A percentile compares a stretch with the other conserved stretches of the same genome.
Evolutionary conservation across 2,888 invertebrate genomes (phyloP).

Genomic region (Lacanobia wlatinum): DNA sequence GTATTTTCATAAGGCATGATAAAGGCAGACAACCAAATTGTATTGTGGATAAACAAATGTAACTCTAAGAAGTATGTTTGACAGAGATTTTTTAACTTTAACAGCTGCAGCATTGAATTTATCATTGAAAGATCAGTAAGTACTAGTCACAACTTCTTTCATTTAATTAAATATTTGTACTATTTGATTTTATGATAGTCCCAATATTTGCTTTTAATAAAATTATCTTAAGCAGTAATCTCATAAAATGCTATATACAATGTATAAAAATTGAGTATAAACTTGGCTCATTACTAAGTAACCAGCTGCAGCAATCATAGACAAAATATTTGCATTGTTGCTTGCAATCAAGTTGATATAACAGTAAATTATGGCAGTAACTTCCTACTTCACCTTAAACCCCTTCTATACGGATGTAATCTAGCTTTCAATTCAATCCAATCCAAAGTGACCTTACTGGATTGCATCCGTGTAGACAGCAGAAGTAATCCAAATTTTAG

Average conservation of each 20-base stretch:
- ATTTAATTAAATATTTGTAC: background rate
- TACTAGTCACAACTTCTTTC: background rate
- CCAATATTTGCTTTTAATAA: background rate
- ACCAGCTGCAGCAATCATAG: background rate
- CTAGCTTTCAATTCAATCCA: too few relatives aligned
- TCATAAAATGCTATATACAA: conserved; percentile 7
- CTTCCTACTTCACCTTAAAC: background rate
- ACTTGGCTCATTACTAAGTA: background rate
- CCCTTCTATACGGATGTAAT: too few relatives aligned
- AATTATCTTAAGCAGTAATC: background rate
- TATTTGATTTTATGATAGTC: background rate
- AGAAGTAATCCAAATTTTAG: too few relatives aligned
- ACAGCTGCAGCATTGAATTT: background rate
- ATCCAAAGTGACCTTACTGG: too few relatives aligned
- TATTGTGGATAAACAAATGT: background rate
- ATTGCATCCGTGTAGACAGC: too few relatives aligned
- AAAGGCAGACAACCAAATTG: background rate
- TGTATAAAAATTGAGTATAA: background rate
- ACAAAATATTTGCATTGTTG: background rate
- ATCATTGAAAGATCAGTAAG: background rate
- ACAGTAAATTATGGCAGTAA: background rate
- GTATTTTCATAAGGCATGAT: background rate
- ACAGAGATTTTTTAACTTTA: background rate
- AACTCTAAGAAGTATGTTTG: background rate
- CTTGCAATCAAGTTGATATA: background rate